phyloP scores from a whole-genome alignment of 1,140 invertebrate species.

The Venturia canescens region DNA sequence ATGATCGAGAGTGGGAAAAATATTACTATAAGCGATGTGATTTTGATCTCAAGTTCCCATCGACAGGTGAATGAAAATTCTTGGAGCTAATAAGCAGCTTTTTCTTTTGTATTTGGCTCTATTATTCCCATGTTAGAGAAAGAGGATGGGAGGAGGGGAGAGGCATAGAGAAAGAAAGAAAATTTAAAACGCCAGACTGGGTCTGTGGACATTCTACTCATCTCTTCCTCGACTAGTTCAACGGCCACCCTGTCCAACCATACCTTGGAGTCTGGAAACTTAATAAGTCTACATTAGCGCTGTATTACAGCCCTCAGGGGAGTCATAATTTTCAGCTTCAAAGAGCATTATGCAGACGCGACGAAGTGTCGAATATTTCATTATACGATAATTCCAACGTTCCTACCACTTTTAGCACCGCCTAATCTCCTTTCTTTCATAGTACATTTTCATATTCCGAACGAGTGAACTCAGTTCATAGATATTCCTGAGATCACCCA shows the following conservation, averaged over 20 bases:
- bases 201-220: not conserved
- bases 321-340: conserved; percentile 3
- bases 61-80: not conserved
- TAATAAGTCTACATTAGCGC: conserved; percentile 1
- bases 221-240: not conserved
- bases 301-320: not conserved
- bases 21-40: too few species aligned
- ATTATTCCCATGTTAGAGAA: not conserved
- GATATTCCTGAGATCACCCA: not conserved
- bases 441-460: not conserved
- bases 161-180: not conserved
- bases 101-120: not conserved
- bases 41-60: not conserved
- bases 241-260: not conserved
- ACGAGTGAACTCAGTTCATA: not conserved
- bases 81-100: not conserved
- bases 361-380: conserved; percentile 11
- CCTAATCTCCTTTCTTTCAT: not conserved
- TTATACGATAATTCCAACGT: conserved; percentile 3
- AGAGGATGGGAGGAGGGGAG: not conserved
- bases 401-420: not conserved
- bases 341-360: conserved; percentile 2
- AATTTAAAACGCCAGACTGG: not conserved
- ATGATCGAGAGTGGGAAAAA: too few species aligned
- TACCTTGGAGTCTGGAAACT: not conserved